Evolutionary conservation across 2,797 vertebrate species (phyloP).

Genomic region (Artibeus lituratus): DNA sequence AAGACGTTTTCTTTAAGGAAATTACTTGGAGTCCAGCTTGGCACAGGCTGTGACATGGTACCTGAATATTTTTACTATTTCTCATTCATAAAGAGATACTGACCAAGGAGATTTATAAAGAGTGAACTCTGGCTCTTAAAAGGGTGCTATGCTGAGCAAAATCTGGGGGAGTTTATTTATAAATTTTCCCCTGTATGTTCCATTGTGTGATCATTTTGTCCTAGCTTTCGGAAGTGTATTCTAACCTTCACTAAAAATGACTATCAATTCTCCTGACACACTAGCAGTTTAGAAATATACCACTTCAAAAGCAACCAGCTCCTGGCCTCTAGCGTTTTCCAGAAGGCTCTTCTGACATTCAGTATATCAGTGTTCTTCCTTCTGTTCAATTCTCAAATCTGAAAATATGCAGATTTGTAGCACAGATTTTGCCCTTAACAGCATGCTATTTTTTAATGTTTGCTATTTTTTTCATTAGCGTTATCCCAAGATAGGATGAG

Average conservation of each 20-base stretch:
- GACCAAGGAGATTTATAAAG: neutral
- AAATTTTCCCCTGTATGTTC: neutral
- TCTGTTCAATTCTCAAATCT: conserved; percentile 8
- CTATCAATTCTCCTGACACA: neutral
- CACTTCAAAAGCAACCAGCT: neutral
- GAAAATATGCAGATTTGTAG: conserved; percentile 37
- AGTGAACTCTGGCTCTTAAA: neutral
- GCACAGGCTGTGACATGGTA: neutral
- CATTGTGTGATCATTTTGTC: neutral
- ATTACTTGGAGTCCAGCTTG: neutral
- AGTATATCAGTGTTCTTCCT: neutral
- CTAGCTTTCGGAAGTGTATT: conserved; percentile 2
- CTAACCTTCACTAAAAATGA: neutral
- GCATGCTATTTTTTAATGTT: neutral
- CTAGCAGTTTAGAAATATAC: neutral
- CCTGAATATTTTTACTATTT: neutral
- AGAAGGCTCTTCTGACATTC: neutral
- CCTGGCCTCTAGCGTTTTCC: neutral
- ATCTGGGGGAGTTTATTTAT: neutral
- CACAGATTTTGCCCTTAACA: neutral
- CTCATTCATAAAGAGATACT: neutral
- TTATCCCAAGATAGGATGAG: neutral
- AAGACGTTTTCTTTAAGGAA: neutral
- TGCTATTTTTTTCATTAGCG: neutral
- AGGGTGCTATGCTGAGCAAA: neutral